These are phyloP conservation scores for Acanthosoma haemorrhoidale DNA, from an alignment of 2,888 invertebrate genomes.

Conservation along the genomic window DNA sequence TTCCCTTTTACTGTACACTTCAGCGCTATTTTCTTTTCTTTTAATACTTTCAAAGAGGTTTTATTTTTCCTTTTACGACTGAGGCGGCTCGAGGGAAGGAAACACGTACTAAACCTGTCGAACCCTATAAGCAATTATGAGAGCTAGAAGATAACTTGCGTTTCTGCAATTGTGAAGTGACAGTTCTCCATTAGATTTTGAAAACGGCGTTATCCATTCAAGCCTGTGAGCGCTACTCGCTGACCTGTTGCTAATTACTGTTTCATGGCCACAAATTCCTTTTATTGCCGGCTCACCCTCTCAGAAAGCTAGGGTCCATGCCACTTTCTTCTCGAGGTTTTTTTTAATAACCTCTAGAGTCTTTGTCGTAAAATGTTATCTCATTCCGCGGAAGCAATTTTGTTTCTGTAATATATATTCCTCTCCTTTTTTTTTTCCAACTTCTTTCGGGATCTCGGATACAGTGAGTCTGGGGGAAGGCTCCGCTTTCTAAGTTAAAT, in stretches of 20 bases:
- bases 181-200: too few relatives aligned
- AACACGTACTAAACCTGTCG: too few relatives aligned
- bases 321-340: not conserved
- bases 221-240: too few relatives aligned
- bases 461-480: not conserved
- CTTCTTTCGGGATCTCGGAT: not conserved
- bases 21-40: too few relatives aligned
- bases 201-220: too few relatives aligned
- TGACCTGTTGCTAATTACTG: not conserved
- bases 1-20: too few relatives aligned
- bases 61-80: too few relatives aligned
- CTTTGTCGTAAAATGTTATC: not conserved
- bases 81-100: too few relatives aligned
- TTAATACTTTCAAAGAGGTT: too few relatives aligned
- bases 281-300: not conserved
- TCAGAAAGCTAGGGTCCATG: not conserved
- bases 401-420: not conserved
- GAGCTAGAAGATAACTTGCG: too few relatives aligned
- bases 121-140: too few relatives aligned
- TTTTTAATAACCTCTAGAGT: not conserved
- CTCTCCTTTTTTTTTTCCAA: not conserved
- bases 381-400: not conserved
- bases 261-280: not conserved
- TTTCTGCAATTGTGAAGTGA: too few relatives aligned
- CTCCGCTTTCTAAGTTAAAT: not conserved